Evolutionary conservation across 2,888 invertebrate species (phyloP).

Genomic region (Zygothrica quintamaculata): DNA sequence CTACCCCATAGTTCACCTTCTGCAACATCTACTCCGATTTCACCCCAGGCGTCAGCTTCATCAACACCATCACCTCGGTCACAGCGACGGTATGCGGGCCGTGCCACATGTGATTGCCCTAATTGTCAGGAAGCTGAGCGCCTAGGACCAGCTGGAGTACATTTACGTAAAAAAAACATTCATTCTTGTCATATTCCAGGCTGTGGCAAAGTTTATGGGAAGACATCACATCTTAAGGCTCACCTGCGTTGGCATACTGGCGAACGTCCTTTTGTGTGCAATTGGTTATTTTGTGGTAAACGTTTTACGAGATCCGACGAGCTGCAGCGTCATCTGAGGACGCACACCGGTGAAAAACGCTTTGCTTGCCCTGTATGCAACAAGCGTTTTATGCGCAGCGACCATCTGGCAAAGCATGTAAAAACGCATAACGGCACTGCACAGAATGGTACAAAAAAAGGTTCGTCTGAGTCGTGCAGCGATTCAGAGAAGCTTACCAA

Average conservation of each 20-base stretch:
- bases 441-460: constrained; percentile 89
- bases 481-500: constrained; percentile 96
- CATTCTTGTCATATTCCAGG: constrained; percentile 98
- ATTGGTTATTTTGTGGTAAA: constrained; percentile 94
- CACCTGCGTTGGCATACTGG: constrained; percentile 93
- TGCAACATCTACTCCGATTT: constrained; percentile 86
- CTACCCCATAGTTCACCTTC: constrained; percentile 88
- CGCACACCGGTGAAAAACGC: constrained; percentile 98
- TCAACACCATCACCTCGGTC: constrained; percentile 95
- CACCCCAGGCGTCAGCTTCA: constrained; percentile 86
- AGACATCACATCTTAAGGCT: constrained; percentile 95
- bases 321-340: constrained; percentile 94
- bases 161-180: constrained; percentile 95
- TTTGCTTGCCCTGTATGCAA: constrained; percentile 95
- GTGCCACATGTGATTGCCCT: constrained; percentile 99
- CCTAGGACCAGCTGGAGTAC: constrained; percentile 96
- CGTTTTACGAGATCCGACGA: constrained; percentile 97
- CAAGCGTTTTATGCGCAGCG: constrained; percentile 95
- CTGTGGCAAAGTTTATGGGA: constrained; percentile 93
- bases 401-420: constrained; percentile 96
- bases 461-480: constrained; percentile 94
- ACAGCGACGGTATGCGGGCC: constrained; percentile 96
- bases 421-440: constrained; percentile 92
- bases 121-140: constrained; percentile 99
- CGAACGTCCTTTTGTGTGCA: constrained; percentile 90